Base-by-base conservation (phyloP, 2,888 invertebrate species). In the Pseudococcus longispinus region DNA sequence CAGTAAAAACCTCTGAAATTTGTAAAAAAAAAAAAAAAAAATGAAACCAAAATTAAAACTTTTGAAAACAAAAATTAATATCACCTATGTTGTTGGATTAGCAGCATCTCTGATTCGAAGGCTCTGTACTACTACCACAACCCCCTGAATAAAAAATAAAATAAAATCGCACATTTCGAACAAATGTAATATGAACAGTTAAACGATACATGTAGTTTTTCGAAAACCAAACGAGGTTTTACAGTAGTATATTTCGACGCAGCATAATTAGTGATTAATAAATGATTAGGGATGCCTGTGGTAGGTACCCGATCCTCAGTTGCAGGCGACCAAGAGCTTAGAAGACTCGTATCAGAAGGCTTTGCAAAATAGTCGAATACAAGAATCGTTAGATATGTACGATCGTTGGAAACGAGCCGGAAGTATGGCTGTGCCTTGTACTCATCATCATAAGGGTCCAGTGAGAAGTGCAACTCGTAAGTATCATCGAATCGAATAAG, bases 231-330 rank as follows among this genome's bases (percentile, higher is more conserved):
- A 60, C 37, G 23, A 60, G 60, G 70, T 80, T 80, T 29, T 42
- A 80, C 42, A 20, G n/a, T 80, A 80, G 23, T 74, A 83, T 60
- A 60, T 84, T 84, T 74, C 29, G 51, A 83, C 74, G 83, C 74
- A 65, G 87, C 70, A 83, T 87, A 87, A 87, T 87, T 83, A 87
- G 87, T 87, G 87, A 87, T 87, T 87, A 87, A 87, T 87, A 87
- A 87, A 87, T 87, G 87, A 87, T 87, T 83, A 87, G 87, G 87
- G 87, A 87, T 87, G 83, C 87, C 87, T 87, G 87, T 87, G 87
- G 87, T 87, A 87, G 87, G 87, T 87, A 84, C 87, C 87, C 44
- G 87, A 87, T 87, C 87, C 60, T 44, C 87, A 87, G 74, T 83
- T 87, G 83, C 87, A 87, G 87, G 83, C 70, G 46, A 9, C 32